phyloP scores from a whole-genome alignment of 2,113 vertebrate species.

The Chionis minor region DNA sequence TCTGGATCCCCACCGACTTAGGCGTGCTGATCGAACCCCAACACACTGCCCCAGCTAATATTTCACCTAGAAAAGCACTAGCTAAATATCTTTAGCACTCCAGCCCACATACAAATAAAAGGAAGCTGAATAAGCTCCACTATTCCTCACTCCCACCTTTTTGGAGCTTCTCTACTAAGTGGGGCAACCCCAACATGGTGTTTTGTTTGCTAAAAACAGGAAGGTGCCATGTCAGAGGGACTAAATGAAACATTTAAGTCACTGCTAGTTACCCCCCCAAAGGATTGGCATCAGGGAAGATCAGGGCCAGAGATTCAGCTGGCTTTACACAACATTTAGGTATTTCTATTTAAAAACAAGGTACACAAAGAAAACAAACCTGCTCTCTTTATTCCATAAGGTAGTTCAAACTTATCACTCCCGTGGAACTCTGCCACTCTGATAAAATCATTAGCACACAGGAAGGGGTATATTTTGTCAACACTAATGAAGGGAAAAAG shows the following conservation, averaged over 20 bases:
- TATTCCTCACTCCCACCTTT: not conserved
- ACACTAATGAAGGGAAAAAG: conserved; percentile 36
- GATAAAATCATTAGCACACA: conserved; percentile 70
- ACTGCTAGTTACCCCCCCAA: not conserved
- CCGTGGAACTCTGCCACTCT: conserved; percentile 49
- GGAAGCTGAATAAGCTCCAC: not conserved
- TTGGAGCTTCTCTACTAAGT: not conserved
- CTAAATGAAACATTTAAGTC: not conserved
- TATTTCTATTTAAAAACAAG: not conserved
- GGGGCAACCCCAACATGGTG: accelerated
- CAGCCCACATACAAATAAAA: not conserved
- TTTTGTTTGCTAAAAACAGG: not conserved
- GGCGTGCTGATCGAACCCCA: not conserved
- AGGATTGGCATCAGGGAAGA: not conserved
- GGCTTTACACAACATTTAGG: not conserved
- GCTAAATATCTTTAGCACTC: not conserved
- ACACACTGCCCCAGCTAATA: not conserved
- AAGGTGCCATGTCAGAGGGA: not conserved
- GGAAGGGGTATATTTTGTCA: conserved; percentile 72
- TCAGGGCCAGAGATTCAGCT: not conserved
- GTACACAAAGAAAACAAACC: conserved; percentile 57
- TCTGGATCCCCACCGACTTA: not conserved
- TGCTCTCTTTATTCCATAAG: conserved; percentile 74
- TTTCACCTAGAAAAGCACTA: not conserved
- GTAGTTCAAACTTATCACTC: conserved; percentile 66